Evolutionary conservation across 2,113 vertebrate species (phyloP).

Genomic region (Dipodomys stephensi): DNA sequence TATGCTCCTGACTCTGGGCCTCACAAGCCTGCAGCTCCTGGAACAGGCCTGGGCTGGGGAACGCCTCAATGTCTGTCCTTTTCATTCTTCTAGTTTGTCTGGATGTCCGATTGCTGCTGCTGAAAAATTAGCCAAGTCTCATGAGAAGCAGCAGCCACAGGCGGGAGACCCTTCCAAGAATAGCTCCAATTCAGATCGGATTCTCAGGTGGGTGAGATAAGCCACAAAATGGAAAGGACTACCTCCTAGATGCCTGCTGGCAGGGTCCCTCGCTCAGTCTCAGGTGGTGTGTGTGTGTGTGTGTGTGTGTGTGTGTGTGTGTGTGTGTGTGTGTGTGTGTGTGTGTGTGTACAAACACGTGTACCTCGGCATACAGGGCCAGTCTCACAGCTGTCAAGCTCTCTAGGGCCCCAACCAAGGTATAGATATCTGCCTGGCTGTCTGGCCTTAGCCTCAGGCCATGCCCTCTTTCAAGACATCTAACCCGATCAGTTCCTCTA

Average conservation of each 20-base stretch:
- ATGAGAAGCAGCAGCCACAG: slow-evolving; percentile 95
- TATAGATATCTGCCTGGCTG: slow-evolving; percentile 33
- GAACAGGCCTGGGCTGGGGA: neutral
- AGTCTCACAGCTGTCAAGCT: slow-evolving; percentile 73
- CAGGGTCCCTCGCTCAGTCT: neutral
- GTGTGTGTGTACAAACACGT: neutral
- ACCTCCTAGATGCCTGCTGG: neutral
- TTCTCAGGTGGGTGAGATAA: slow-evolving; percentile 91
- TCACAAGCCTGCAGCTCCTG: neutral
- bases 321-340: too few species aligned
- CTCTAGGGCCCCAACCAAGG: slow-evolving; percentile 74
- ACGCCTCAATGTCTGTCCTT: slow-evolving; percentile 26
- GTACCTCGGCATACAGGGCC: slow-evolving; percentile 58
- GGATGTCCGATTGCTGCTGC: slow-evolving; percentile 99
- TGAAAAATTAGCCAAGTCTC: slow-evolving; percentile 97
- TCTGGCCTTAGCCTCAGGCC: neutral
- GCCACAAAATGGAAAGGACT: neutral
- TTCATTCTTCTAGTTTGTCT: slow-evolving; percentile 91
- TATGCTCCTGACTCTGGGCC: neutral
- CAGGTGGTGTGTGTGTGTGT: too few species aligned
- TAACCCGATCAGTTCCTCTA: too few species aligned
- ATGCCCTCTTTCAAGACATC: neutral
- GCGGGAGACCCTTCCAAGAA: slow-evolving; percentile 92
- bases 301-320: too few species aligned
- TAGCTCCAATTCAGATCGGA: slow-evolving; percentile 95